Conservation (phyloP, 2,113 vertebrate species). For the Chaetorhynchus papuensis region DNA sequence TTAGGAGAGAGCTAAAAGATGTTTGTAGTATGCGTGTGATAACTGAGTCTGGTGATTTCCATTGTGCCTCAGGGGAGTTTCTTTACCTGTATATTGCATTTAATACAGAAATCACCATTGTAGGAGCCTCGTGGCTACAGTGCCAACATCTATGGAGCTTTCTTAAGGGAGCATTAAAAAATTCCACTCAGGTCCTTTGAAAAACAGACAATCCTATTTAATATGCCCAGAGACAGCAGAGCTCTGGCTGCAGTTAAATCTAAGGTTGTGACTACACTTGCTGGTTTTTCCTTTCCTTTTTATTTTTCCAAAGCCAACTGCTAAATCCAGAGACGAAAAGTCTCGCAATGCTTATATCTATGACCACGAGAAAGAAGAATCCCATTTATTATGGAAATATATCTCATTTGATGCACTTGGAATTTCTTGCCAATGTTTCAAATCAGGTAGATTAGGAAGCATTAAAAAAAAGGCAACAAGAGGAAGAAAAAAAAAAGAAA, state of each 20-base stretch:
- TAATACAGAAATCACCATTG: neutral
- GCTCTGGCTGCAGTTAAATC: neutral
- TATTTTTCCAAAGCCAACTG: neutral
- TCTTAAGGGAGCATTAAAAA: neutral
- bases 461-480: neutral
- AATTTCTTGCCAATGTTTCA: neutral
- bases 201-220: neutral
- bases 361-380: neutral
- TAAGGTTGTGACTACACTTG: neutral
- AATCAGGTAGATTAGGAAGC: neutral
- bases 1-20: neutral
- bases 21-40: neutral
- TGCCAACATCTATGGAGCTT: neutral
- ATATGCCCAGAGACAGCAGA: neutral
- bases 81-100: neutral
- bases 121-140: neutral
- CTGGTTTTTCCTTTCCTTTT: neutral
- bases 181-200: neutral
- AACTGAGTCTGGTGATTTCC: neutral
- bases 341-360: neutral
- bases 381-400: neutral
- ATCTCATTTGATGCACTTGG: neutral
- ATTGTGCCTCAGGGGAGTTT: neutral
- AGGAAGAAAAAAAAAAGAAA: neutral
- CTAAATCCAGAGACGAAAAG: neutral